A percentile compares a stretch with the other conserved stretches of the same genome.
These are phyloP conservation scores for Lagopus leucura DNA, from an alignment of 2,113 vertebrate species.

Conservation along the genomic window DNA sequence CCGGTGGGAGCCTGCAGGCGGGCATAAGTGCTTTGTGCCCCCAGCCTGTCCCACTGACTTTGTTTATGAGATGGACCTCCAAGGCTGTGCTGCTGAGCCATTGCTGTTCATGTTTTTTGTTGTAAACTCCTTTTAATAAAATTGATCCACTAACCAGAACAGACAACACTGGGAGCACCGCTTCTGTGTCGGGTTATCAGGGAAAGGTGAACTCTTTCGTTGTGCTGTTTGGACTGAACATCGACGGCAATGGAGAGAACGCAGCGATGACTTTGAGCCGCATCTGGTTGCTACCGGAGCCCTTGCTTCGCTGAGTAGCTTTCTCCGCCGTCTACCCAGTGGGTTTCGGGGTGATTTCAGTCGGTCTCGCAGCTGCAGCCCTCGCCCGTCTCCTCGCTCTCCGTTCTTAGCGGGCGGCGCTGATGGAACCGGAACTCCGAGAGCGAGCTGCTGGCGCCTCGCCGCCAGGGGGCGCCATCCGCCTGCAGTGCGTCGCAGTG, in stretches of 20 bases:
- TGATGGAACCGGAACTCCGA: too few species aligned
- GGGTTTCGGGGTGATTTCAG: too few species aligned
- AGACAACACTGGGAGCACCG: fast-evolving
- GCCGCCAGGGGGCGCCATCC: too few species aligned
- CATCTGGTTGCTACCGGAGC: too few species aligned
- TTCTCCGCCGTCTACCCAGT: too few species aligned
- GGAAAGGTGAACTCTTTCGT: fast-evolving
- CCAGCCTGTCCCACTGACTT: background rate
- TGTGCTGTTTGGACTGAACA: too few species aligned
- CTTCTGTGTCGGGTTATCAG: background rate
- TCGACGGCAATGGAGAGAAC: background rate
- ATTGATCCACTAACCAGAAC: background rate
- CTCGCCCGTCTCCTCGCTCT: too few species aligned
- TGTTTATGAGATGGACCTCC: fast-evolving
- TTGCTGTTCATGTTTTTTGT: background rate
- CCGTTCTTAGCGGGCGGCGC: too few species aligned
- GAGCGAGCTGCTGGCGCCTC: too few species aligned
- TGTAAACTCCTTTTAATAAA: slow-evolving; percentile 6
- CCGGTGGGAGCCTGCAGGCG: background rate
- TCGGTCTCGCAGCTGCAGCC: too few species aligned
- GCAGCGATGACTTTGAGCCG: fast-evolving
- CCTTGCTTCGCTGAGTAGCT: background rate
- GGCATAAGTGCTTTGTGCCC: fast-evolving
- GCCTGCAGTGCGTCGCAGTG: too few species aligned
- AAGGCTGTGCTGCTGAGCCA: fast-evolving